Conservation (phyloP, 2,113 vertebrate genomes). For the Callionymus lyra region DNA sequence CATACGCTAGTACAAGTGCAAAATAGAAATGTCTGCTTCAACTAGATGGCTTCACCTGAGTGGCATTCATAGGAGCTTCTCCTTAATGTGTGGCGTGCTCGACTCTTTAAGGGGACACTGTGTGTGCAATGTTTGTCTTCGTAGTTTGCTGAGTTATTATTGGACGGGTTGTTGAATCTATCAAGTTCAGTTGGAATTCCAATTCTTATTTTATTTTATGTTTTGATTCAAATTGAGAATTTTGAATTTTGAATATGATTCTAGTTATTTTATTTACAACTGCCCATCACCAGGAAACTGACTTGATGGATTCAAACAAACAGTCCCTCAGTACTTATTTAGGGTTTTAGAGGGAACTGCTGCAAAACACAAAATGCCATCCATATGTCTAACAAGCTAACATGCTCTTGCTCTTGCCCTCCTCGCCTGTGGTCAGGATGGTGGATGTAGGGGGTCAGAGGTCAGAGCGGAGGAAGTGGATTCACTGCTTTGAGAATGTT, state of each 20-base stretch:
- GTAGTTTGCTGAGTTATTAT: too few species aligned
- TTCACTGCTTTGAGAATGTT: constrained; percentile 99
- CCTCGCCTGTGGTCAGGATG: constrained; percentile 73
- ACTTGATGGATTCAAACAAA: constrained; percentile 43
- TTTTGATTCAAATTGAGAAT: too few species aligned
- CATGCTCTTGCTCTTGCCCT: not conserved
- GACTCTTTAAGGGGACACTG: too few species aligned
- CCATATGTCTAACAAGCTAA: constrained; percentile 3
- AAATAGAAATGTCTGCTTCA: not conserved
- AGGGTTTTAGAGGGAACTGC: not conserved
- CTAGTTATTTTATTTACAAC: too few species aligned
- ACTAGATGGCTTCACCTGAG: constrained; percentile 10
- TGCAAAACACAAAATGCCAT: not conserved
- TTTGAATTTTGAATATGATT: too few species aligned
- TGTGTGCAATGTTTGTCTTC: too few species aligned
- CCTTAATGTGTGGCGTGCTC: too few species aligned
- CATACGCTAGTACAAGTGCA: not conserved
- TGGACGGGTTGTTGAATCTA: constrained; percentile 30
- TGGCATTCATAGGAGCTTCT: constrained; percentile 7
- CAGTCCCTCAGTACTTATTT: not conserved
- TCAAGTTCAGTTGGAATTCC: too few species aligned
- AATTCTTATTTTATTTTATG: too few species aligned
- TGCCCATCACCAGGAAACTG: not conserved
- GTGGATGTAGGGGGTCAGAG: constrained; percentile 96
- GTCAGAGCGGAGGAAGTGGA: constrained; percentile 98